phyloP scores from a whole-genome alignment of 2,797 vertebrate species.

The Capromys pilorides region DNA sequence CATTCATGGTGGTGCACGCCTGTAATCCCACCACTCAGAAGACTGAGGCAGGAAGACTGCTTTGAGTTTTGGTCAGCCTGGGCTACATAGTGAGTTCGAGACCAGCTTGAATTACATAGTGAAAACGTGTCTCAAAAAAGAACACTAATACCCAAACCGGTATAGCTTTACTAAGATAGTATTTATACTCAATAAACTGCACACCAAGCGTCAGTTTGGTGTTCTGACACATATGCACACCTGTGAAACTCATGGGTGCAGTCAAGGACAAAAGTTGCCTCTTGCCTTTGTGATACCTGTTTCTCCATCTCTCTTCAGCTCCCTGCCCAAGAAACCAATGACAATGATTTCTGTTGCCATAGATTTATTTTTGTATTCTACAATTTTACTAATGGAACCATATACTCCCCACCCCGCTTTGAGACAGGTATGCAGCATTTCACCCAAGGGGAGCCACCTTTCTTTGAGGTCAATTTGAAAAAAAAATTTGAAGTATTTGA shows the following conservation, averaged over 20 bases:
- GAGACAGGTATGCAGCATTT: too few species aligned
- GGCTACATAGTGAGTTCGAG: not conserved
- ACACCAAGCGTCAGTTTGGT: not conserved
- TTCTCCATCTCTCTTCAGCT: not conserved
- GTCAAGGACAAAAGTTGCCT: not conserved
- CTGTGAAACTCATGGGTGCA: not conserved
- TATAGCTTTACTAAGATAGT: slow-evolving; percentile 9
- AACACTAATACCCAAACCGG: not conserved
- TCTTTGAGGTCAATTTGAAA: too few species aligned
- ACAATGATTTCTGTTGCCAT: not conserved
- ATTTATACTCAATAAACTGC: not conserved
- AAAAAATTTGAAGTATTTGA: too few species aligned
- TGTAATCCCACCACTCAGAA: not conserved
- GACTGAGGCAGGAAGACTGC: not conserved
- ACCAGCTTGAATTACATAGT: not conserved
- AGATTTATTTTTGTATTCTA: slow-evolving; percentile 5
- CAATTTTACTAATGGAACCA: slow-evolving; percentile 6
- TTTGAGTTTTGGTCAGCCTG: not conserved
- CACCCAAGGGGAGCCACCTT: too few species aligned
- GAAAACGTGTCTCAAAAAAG: not conserved
- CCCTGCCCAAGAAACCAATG: not conserved
- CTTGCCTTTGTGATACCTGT: not conserved
- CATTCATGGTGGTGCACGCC: not conserved
- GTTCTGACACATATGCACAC: not conserved
- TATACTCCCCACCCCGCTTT: not conserved